Conservation (phyloP, 1,140 invertebrate genomes). For the Hermatobates lingyangjiaoensis region DNA sequence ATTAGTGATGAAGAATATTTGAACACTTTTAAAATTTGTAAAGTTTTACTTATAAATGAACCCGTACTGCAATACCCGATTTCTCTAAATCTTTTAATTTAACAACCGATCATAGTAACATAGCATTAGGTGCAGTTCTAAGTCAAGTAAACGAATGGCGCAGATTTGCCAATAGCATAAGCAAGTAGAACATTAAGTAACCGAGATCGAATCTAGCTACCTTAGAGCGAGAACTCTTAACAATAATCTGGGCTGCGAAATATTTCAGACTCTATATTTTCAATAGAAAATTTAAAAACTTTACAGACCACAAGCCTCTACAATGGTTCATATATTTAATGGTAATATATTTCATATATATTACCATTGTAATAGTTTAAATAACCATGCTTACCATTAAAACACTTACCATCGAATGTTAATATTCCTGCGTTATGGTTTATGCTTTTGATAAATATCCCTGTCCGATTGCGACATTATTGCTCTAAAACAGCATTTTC, state of each 20-base stretch:
- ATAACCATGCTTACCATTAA: too few relatives aligned
- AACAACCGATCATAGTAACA: conserved; percentile 32
- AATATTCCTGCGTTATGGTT: too few relatives aligned
- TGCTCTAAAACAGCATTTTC: too few relatives aligned
- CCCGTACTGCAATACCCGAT: conserved; percentile 22
- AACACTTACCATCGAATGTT: too few relatives aligned
- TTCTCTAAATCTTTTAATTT: conserved; percentile 28
- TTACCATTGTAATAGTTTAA: too few relatives aligned
- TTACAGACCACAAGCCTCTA: conserved; percentile 24
- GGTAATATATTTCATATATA: too few relatives aligned
- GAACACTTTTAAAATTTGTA: not conserved
- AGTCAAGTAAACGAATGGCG: conserved; percentile 17
- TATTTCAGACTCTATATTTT: conserved; percentile 24
- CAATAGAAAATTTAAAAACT: conserved; percentile 20
- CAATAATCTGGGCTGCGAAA: conserved; percentile 24
- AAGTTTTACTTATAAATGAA: conserved; percentile 2
- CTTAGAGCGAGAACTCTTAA: conserved; percentile 21
- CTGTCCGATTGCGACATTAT: too few relatives aligned
- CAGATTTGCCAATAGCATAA: conserved; percentile 19
- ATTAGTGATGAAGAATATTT: not conserved
- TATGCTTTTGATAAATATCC: too few relatives aligned
- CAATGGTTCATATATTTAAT: too few relatives aligned
- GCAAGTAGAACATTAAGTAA: conserved; percentile 23
- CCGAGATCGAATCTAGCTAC: conserved; percentile 19
- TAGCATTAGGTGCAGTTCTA: conserved; percentile 26